Conservation (phyloP, 1,140 invertebrate genomes). For the Ips nitidus region DNA sequence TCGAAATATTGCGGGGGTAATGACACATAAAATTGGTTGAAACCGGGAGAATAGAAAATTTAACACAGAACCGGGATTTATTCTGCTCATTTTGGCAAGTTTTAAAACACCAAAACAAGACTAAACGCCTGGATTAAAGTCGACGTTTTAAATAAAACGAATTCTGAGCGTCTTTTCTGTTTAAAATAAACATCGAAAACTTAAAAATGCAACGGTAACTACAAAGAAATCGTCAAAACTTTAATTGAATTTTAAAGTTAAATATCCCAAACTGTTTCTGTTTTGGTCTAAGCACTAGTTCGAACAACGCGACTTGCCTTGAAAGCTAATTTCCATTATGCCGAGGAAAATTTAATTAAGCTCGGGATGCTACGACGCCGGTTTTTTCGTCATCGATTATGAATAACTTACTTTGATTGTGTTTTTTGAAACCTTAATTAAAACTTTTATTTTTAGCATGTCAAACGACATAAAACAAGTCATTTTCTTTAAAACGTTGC, state of each 20-base stretch:
- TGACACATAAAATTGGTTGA: background rate
- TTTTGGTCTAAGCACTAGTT: conserved; percentile 25
- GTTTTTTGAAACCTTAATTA: too few species aligned
- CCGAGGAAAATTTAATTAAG: conserved; percentile 23
- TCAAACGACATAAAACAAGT: too few species aligned
- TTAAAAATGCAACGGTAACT: conserved; percentile 7
- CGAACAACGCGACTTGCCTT: conserved; percentile 15
- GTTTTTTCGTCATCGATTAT: background rate
- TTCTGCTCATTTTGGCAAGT: too few species aligned
- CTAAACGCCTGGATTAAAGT: too few species aligned
- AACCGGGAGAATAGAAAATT: too few species aligned
- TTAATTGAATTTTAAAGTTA: conserved; percentile 30
- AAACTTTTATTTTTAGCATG: too few species aligned
- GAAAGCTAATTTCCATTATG: conserved; percentile 21
- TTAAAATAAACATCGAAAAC: conserved; percentile 7
- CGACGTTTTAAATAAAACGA: background rate
- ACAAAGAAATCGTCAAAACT: conserved; percentile 11
- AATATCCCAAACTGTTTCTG: conserved; percentile 32
- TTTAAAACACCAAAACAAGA: too few species aligned
- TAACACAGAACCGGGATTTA: too few species aligned
- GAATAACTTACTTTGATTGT: background rate
- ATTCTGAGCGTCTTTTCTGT: background rate
- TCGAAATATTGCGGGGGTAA: background rate
- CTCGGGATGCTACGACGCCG: background rate
- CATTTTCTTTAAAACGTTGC: too few species aligned